phyloP scores from a whole-genome alignment of 2,797 vertebrate genomes.

The Ateles fusciceps region DNA sequence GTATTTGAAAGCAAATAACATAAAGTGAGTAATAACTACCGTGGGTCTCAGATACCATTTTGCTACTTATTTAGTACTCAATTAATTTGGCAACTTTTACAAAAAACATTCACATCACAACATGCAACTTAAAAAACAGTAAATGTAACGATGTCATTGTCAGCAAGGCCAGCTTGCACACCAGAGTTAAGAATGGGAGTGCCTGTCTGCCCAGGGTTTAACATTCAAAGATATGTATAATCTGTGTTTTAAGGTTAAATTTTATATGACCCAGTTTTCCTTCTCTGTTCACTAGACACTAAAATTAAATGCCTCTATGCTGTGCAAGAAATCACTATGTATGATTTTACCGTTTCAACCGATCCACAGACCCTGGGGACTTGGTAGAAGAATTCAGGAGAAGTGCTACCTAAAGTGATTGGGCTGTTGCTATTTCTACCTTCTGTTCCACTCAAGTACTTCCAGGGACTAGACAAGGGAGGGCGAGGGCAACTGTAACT shows the following conservation, averaged over 20 bases:
- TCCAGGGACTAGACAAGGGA: neutral
- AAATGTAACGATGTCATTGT: neutral
- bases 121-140: constrained; percentile 51
- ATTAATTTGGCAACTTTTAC: constrained; percentile 58
- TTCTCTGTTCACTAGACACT: constrained; percentile 1
- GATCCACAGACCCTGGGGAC: neutral
- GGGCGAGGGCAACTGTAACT: neutral
- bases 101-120: constrained; percentile 48
- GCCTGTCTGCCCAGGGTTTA: neutral
- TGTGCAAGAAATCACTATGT: constrained; percentile 22
- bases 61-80: constrained; percentile 68
- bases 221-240: neutral
- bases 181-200: neutral
- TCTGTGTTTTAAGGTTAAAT: constrained; percentile 17
- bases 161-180: constrained; percentile 25
- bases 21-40: constrained; percentile 55
- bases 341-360: constrained; percentile 49
- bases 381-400: constrained; percentile 15
- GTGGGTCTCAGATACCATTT: constrained; percentile 58
- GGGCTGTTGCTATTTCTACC: neutral
- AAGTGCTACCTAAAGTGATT: neutral
- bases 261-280: neutral
- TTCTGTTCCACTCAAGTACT: constrained; percentile 8
- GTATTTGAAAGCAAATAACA: constrained; percentile 58
- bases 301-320: constrained; percentile 35